phyloP scores from a whole-genome alignment of 1,140 invertebrate species.

The Chrysomallon squamiferum region DNA sequence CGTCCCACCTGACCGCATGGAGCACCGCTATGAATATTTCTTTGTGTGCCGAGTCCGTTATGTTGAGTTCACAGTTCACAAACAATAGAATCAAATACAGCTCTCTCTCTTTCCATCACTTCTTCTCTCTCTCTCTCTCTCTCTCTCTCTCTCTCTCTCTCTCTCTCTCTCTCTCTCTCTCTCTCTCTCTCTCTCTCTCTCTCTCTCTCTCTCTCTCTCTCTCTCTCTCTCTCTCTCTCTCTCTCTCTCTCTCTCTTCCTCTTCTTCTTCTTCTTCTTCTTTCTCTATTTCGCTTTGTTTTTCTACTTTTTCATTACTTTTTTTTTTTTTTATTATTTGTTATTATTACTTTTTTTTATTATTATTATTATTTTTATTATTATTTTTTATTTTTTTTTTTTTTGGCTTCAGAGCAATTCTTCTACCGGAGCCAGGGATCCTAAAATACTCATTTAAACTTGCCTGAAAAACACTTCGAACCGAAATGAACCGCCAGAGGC shows the following conservation, averaged over 20 bases:
- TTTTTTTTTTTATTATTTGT: too few species aligned
- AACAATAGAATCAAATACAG: too few species aligned
- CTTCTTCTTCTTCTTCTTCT: neutral
- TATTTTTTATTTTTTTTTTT: too few species aligned
- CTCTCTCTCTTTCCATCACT: neutral
- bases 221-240: constrained; percentile 4
- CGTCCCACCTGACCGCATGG: too few species aligned
- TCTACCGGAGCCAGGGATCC: too few species aligned
- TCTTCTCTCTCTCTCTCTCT: neutral
- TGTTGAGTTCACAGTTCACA: too few species aligned
- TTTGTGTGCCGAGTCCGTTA: too few species aligned
- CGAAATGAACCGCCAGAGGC: too few species aligned
- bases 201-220: neutral
- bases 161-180: constrained; percentile 1
- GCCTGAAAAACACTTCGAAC: too few species aligned
- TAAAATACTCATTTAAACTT: too few species aligned
- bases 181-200: neutral
- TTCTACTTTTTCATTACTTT: neutral
- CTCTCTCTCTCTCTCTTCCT: neutral
- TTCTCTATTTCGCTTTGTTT: neutral
- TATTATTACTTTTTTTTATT: neutral
- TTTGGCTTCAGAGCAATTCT: too few species aligned
- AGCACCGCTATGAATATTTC: too few species aligned
- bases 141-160: constrained; percentile 1
- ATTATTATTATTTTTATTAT: neutral